These are phyloP conservation scores for Tineola bisselliella DNA, from an alignment of 2,888 invertebrate genomes.

Conservation along the genomic window DNA sequence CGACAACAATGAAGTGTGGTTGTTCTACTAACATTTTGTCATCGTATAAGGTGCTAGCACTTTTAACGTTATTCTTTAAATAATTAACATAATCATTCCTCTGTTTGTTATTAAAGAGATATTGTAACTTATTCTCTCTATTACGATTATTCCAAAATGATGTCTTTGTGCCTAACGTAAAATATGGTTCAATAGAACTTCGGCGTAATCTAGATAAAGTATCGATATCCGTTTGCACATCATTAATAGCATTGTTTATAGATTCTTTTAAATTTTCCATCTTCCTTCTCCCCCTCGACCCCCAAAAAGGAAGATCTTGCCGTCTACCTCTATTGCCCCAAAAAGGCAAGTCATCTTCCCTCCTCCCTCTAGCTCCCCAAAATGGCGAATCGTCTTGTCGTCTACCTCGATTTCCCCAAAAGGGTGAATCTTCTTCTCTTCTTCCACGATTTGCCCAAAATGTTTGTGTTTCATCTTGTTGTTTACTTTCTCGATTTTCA, in stretches of 20 bases:
- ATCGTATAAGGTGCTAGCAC: slow-evolving; percentile 33
- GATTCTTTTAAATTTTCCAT: slow-evolving; percentile 34
- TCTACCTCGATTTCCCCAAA: slow-evolving; percentile 28
- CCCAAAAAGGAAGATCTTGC: slow-evolving; percentile 28
- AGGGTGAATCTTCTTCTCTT: slow-evolving; percentile 21
- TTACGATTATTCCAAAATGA: slow-evolving; percentile 38
- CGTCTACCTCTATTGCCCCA: slow-evolving; percentile 56
- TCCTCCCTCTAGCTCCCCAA: slow-evolving; percentile 45
- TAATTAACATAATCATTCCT: not conserved
- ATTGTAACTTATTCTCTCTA: slow-evolving; percentile 34
- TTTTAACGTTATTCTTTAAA: slow-evolving; percentile 17
- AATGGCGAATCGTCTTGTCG: slow-evolving; percentile 32
- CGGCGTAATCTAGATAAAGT: slow-evolving; percentile 32
- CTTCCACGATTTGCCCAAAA: slow-evolving; percentile 35
- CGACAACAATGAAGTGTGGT: slow-evolving; percentile 62
- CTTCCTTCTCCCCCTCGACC: slow-evolving; percentile 28
- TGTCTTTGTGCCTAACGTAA: slow-evolving; percentile 14
- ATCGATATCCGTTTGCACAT: slow-evolving; percentile 35
- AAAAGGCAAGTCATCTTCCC: slow-evolving; percentile 36
- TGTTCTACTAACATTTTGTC: slow-evolving; percentile 61
- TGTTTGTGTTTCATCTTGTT: slow-evolving; percentile 22
- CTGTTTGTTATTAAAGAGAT: slow-evolving; percentile 26
- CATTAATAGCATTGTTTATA: slow-evolving; percentile 32
- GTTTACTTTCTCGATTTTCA: slow-evolving; percentile 17
- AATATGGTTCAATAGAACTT: slow-evolving; percentile 18